Percentiles rank a stretch among this genome's conserved stretches.
Conservation (phyloP, 2,888 invertebrate species). For the Amphipoea oculea region DNA sequence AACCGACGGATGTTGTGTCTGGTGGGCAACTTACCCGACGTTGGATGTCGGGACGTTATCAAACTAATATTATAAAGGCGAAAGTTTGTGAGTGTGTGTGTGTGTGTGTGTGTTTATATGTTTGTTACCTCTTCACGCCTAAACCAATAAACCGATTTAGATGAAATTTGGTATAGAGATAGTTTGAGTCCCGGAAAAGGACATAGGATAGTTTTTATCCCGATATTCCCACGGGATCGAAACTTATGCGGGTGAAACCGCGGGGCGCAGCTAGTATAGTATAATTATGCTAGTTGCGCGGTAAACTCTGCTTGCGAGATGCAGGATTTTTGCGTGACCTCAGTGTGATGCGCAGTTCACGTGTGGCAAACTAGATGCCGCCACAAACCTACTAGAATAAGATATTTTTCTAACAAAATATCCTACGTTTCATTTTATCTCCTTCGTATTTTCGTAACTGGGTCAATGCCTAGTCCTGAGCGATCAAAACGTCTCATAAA, state of each 20-base stretch:
- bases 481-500: slow-evolving; percentile 58
- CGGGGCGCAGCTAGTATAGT: too few species aligned
- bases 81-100: too few species aligned
- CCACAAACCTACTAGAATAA: slow-evolving; percentile 5
- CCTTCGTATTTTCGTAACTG: slow-evolving; percentile 29
- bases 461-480: slow-evolving; percentile 49
- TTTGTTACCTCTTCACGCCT: too few species aligned
- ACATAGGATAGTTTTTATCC: too few species aligned
- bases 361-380: not conserved
- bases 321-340: not conserved
- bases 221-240: too few species aligned
- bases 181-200: too few species aligned
- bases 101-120: too few species aligned
- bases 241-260: too few species aligned
- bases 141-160: too few species aligned
- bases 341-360: not conserved
- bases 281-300: not conserved
- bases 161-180: too few species aligned
- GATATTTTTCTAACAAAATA: slow-evolving; percentile 20
- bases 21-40: not conserved
- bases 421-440: slow-evolving; percentile 18
- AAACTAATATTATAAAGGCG: too few species aligned
- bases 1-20: not conserved
- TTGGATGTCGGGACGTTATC: not conserved
- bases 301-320: not conserved